Base-by-base conservation (phyloP, 2,888 invertebrate genomes). In the Macaria notata region DNA sequence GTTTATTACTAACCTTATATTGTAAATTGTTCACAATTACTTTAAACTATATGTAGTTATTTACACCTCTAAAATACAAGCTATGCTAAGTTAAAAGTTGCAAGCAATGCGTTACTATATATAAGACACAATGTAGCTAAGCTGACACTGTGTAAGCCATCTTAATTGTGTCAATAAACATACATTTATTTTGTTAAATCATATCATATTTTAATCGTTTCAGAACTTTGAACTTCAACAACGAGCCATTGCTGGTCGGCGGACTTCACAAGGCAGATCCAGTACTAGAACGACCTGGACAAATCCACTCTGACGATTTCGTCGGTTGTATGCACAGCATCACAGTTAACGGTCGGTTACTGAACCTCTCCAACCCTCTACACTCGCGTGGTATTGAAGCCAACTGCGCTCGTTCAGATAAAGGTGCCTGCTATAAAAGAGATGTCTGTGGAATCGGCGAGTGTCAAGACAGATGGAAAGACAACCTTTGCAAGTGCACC, bases 251-350 rank as follows among this genome's bases (percentile, higher is more conserved):
- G 57, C 93, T 96, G 46, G 93, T 98, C 64, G 98, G 98, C 30
- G 98, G 98, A 5, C 88, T 98, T 39, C 92, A 94, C 46, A 95
- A 95, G 66, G 96, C 98, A 0, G 97, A 97, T 83, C 96, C 97
- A 9, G 94, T 98, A 0, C 84, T 98, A 31, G 97, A 98, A 79
- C 93, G 98, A 46, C 97, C 97, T 0, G 97, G 97, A 0, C 98
- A 98, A 85, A 94, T 98, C 42, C 95, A 95, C 72, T 95, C 98
- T 0, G 98, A 98, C 77, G 98, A 98, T 79, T 94, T 99, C 60
- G 95, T 98, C 9, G 99, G 99, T 4, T 99, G 99, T 77, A 94
- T 98, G 66, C 97, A 98, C 75, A 97, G 97, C 68, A 95, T 98
- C 2, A 94, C 96, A 0, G 94, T 98, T 53, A 98, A 98, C 75